Base-by-base conservation (phyloP, 2,888 invertebrate genomes). In the Leucophenga montana region DNA sequence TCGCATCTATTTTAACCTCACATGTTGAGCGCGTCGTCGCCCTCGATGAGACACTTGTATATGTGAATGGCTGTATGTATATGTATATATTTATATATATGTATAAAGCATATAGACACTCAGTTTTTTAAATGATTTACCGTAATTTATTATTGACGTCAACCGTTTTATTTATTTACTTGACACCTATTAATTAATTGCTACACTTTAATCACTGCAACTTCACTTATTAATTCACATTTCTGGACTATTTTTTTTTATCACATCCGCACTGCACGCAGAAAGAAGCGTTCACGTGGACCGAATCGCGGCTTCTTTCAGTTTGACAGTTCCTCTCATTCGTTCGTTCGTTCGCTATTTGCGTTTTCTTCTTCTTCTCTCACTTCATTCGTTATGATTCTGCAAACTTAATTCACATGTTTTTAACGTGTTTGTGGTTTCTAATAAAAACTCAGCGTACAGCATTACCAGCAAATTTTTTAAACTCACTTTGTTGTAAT, bases 1-100 rank as follows among this genome's bases (percentile, higher is more conserved):
- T 71, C 66, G 75, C 72, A 75, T 77, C 78, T 79, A 77, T 72
- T 85, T 84, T 86, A 87, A 86, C 86, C 86, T 86, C 86, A 86
- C 87, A 86, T 87, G 85, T 79, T 84, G 77, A 83, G 82, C 84
- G 80, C 39, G 39, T 39, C 39, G 39, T 39, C 39, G 39, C 39
- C 39, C 39, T 39, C 39, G 1, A 39, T 39, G 39, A 3, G 8
- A 39, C 39, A 39, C 8, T 39, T 39, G 39, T 39, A 39, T 39
- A 39, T 39, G 11, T 39, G 11, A 33, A 33, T 33, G 33, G 33
- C 33, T 33, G 8, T 33, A 33, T 39, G 1, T 39, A 39, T 39
- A 39, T 39, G 8, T 39, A 3, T 2, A 2, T 27, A 27, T 39
- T 5, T 39, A 39, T 8, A 11, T 39, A 39, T 39, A 3, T 39